Base-by-base conservation (phyloP, 1,140 invertebrate genomes). In the Euura lappo region DNA sequence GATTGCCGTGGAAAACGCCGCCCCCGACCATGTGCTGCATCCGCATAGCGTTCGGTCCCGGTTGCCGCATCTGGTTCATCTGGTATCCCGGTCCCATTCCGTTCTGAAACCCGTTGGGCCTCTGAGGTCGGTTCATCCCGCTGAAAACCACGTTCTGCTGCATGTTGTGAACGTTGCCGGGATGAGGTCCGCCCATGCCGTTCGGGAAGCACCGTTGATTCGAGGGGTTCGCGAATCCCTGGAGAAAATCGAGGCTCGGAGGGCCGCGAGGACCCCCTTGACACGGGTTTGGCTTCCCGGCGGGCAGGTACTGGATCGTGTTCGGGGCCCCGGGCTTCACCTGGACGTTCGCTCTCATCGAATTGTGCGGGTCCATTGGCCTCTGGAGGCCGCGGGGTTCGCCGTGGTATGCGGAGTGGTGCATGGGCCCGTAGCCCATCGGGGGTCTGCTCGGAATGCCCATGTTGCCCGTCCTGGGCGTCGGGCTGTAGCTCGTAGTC, bases 221-320 rank as follows among this genome's bases (percentile, higher is more conserved):
- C 79, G 93, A 88, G 0, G 94, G 94, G 84, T 94, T 95, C 7
- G 95, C 93, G 80, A 95, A 97, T 69, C 96, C 90, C 79, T 96
- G 96, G 73, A 98, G 89, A 86, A 98, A 98, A 74, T 98, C 97
- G 68, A 98, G 88, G 83, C 95, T 97, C 4, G 96, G 96, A 2
- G 95, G 95, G n/a, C 93, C 93, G 69, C 94, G 89, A 47, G 90
- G 88, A 11, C 47, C 47, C 77, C 91, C 89, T 47, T 92, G 88
- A 46, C 89, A 87, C 76, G 93, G 90, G 80, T 95, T 95, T 7
- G 95, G 93, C 87, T 95, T 91, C 60, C 89, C 87, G 67, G 96
- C 96, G 43, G 97, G 97, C 82, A 99, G 92, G 90, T 99, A 99
- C 88, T 99, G 97, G 81, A 99, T 99, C 10, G 97, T 99, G 85